phyloP scores from a whole-genome alignment of 2,797 vertebrate genomes.

The Florisuga fusca region DNA sequence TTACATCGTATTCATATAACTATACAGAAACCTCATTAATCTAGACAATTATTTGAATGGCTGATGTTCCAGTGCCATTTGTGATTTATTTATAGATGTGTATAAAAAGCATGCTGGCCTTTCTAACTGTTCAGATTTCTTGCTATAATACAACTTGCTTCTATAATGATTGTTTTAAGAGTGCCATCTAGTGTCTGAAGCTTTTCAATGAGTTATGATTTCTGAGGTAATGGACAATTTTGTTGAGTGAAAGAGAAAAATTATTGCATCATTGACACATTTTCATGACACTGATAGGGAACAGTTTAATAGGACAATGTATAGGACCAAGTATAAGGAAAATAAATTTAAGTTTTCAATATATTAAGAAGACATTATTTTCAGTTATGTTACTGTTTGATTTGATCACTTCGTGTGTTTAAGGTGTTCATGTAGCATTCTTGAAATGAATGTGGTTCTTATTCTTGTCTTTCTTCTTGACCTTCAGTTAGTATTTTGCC shows the following conservation, averaged over 20 bases:
- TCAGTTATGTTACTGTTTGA: background rate
- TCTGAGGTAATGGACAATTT: background rate
- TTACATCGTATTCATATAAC: background rate
- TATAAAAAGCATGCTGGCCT: background rate
- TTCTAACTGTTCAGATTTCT: background rate
- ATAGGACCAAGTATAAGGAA: background rate
- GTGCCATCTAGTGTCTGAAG: conserved; percentile 73
- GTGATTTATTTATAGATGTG: background rate
- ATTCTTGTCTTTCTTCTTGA: background rate
- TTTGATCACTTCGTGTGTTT: background rate
- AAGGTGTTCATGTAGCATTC: background rate
- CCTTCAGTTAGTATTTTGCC: background rate
- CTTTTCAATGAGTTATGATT: background rate
- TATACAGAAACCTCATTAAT: background rate
- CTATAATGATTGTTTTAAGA: conserved; percentile 30
- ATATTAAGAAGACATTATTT: background rate
- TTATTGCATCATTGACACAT: background rate
- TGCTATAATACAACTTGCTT: background rate
- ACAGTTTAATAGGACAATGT: background rate
- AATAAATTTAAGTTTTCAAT: background rate
- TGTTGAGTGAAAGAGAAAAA: background rate
- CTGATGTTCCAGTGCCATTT: background rate
- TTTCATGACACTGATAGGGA: background rate
- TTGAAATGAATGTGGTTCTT: background rate
- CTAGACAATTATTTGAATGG: background rate